phyloP scores from a whole-genome alignment of 1,140 invertebrate genomes.

The Zaprionus capensis region DNA sequence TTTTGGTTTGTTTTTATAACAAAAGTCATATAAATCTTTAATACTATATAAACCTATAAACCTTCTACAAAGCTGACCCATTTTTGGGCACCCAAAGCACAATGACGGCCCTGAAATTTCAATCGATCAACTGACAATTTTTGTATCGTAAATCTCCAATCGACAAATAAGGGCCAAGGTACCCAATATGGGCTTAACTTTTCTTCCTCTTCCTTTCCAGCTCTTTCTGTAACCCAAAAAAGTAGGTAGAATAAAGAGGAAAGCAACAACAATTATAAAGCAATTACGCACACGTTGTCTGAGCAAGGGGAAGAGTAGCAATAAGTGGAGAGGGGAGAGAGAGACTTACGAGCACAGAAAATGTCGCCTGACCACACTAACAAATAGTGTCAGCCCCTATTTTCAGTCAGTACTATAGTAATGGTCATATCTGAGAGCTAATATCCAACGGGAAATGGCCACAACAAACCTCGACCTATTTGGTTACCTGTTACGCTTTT shows the following conservation, averaged over 20 bases:
- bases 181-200: conserved; percentile 28
- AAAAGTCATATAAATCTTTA: not conserved
- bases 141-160: conserved; percentile 11
- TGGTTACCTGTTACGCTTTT: conserved; percentile 47
- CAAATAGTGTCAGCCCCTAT: not conserved
- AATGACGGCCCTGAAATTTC: conserved; percentile 68
- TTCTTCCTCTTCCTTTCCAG: conserved; percentile 1
- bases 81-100: conserved; percentile 24
- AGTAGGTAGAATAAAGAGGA: conserved; percentile 10
- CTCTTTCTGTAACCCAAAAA: conserved; percentile 52
- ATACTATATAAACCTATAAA: not conserved
- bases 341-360: conserved; percentile 3
- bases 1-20: not conserved
- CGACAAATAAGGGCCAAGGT: conserved; percentile 36
- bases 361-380: conserved; percentile 7
- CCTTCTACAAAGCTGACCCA: conserved; percentile 48
- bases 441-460: conserved; percentile 46
- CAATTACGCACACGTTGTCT: conserved; percentile 58
- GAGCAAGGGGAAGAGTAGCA: not conserved
- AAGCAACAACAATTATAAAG: conserved; percentile 63
- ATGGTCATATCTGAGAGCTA: conserved; percentile 10
- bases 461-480: conserved; percentile 64
- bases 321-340: not conserved
- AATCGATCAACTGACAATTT: conserved; percentile 56
- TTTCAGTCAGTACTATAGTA: not conserved